These are phyloP conservation scores for Merodon equestris DNA, from an alignment of 2,888 invertebrate genomes.

Conservation along the genomic window DNA sequence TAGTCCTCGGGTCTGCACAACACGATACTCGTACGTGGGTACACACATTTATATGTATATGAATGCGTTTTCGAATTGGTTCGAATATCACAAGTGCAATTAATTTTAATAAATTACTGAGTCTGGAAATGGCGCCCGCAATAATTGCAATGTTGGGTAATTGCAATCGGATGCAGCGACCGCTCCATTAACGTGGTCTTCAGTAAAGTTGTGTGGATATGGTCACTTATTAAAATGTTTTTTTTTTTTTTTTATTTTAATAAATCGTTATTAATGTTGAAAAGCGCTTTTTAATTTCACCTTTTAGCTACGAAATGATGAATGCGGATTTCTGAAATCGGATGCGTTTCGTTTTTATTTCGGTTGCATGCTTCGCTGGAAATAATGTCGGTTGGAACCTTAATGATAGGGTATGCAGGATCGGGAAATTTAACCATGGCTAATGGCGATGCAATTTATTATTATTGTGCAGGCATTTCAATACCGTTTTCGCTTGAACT, in stretches of 20 bases:
- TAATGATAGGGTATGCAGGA: not conserved
- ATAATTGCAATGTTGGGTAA: too few species aligned
- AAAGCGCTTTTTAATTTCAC: slow-evolving; percentile 72
- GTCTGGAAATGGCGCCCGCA: not conserved
- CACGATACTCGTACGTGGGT: slow-evolving; percentile 1
- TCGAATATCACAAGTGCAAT: slow-evolving; percentile 28
- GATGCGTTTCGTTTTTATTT: slow-evolving; percentile 9
- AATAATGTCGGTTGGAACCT: not conserved
- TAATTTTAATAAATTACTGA: slow-evolving; percentile 34
- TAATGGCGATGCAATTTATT: slow-evolving; percentile 15
- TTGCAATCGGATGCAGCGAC: slow-evolving; percentile 1
- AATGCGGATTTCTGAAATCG: not conserved
- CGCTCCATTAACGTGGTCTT: not conserved
- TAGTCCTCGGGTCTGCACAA: not conserved
- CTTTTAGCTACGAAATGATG: not conserved
- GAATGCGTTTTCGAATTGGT: not conserved
- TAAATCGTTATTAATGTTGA: slow-evolving; percentile 77
- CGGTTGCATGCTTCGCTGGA: not conserved
- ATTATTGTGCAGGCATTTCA: slow-evolving; percentile 11
- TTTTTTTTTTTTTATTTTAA: slow-evolving; percentile 70
- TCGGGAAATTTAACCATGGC: not conserved
- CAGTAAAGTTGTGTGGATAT: not conserved
- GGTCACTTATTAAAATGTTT: not conserved
- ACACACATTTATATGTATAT: too few species aligned
- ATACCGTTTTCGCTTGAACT: not conserved